Evolutionary conservation across 92 coral and sea anemone species (phyloP), one percentile per base, ranked within the genome.

Genomic region (Siderastrea siderea): DNA sequence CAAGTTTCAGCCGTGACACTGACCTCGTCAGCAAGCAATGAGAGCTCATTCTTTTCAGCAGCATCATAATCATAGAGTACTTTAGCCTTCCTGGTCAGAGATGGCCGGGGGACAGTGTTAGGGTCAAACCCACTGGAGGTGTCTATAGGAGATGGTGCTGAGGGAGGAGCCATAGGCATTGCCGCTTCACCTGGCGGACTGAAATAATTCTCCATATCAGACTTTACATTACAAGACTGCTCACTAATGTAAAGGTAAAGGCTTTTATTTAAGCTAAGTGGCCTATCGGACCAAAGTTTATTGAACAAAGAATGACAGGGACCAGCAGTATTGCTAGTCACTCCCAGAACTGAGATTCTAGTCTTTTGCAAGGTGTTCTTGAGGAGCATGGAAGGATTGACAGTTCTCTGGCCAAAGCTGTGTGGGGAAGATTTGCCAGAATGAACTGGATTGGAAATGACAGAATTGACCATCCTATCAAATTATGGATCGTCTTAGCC

Each of bases 1-100:
- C 13, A 57, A 45, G 26, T 16, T 52, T 12, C 43, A 79, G 52
- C 85, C 38, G 38, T 54, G 64, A 63, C 75, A 87, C 96, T 78
- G 82, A 97, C 99, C 94, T 97, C 99, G 86, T 97, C 99, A 74
- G 99, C 98, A 11, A 97, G 94, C 74, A 97, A 95, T 3, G 99
- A 97, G 83, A 97, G 90, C 81, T 97, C 99, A 83, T 87, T 95
- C 80, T 93, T 92, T 76, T 95, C 99, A 13, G 96, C 87, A 50
- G 99, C 99, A 81, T 97, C 99, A 67, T 97, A 97, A 83, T 97
- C 99, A 86, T 97, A 97, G 67, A 97, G 79, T 16, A 97, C 99
- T 91, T 92, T 97, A 66, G 99, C 99, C 87, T 97, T 97, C 80
- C 68, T 94, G 0, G 99, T 95, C 81, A 90, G 92, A 46, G 95